Percentiles rank a stretch among this genome's conserved stretches.
These are phyloP conservation scores for Bombus ignitus DNA, from an alignment of 1,140 invertebrate species.

Conservation along the genomic window DNA sequence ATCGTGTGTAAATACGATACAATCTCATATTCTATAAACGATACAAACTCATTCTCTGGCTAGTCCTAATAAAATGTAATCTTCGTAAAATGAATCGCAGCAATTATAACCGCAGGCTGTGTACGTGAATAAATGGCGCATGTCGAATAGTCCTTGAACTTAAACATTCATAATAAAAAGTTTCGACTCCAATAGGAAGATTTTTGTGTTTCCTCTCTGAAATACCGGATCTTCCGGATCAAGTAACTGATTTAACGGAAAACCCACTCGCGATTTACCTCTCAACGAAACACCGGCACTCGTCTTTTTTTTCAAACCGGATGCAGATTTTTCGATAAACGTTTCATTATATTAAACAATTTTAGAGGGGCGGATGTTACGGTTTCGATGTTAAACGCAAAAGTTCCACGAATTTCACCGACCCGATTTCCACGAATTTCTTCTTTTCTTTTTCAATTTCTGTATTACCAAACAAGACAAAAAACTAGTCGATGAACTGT, in stretches of 20 bases:
- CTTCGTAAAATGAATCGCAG: neutral
- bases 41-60: no score
- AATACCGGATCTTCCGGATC: neutral
- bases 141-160: neutral
- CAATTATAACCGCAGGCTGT: neutral
- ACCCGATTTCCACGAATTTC: neutral
- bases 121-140: neutral
- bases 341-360: neutral
- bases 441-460: neutral
- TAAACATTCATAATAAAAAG: neutral
- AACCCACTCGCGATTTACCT: neutral
- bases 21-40: no score
- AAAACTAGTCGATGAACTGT: no score
- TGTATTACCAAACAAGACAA: no score
- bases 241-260: neutral
- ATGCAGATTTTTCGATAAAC: constrained; percentile 2
- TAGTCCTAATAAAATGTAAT: neutral
- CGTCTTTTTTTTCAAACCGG: constrained; percentile 6
- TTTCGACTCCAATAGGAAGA: neutral
- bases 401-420: constrained; percentile 7
- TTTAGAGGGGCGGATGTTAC: neutral
- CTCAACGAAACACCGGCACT: constrained; percentile 2
- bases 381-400: neutral
- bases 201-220: neutral
- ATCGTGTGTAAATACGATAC: neutral